Base-by-base conservation (phyloP, 2,888 invertebrate genomes). In the Siphonodentalium dalli region DNA sequence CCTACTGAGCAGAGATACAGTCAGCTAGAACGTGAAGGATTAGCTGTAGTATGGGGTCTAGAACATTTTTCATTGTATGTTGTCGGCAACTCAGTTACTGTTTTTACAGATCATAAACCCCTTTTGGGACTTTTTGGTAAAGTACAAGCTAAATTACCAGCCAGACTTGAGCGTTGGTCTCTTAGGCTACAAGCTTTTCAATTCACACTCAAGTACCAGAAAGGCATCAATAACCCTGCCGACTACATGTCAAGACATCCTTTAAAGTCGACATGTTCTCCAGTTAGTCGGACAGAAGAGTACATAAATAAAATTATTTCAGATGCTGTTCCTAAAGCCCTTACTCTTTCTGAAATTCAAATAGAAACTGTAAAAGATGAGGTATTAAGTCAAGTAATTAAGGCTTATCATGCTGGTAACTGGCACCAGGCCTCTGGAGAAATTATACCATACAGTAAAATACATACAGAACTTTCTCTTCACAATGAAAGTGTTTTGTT, bases 211-310 rank as follows among this genome's bases (percentile, higher is more conserved):
- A 13, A 27, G 27, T 53, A 63, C 48, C 31, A 27, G 38, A 33
- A 31, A 31, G 50, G 54, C 23, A 40, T 42, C 13, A 27, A 18
- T 29, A 63, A 63, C 41, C 54, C 58, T 23, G 61, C 63, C 26
- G 63, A 63, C 41, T 58, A 45, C 33, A 45, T 58, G 20, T 24
- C 27, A 23, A 40, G 54, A 34, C 60, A 64, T n/a, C 63, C 66
- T 26, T 53, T 61, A 21, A 55, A 54, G 1, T 5, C 9, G 13
- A 6, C 20, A 9, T 18, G 20, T n/a, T 13, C 15, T 7, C 20
- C 11, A 6, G 24, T 44, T 18, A 47, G 20, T 23, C 31, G 41
- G 7, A 52, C 54, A 15, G 59, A 60, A 18, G 53, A 54, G 24
- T 60, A 49, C 27, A 35, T 57, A 9, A 31, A 44, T 3, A 54